Conservation (phyloP, 2,113 vertebrate genomes). For the Falco punctatus region DNA sequence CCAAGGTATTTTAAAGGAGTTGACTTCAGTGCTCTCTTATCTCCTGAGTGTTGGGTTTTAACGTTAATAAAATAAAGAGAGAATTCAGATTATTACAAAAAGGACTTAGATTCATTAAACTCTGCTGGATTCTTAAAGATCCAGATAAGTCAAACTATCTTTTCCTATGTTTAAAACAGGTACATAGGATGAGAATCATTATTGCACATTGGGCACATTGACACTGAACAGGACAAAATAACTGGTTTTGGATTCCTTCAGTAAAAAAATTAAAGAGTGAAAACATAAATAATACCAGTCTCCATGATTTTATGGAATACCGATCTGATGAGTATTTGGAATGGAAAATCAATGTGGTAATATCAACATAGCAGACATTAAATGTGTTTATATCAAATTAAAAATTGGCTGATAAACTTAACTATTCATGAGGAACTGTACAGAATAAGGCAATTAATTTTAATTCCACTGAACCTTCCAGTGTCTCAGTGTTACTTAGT, state of each 20-base stretch:
- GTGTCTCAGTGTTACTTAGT: background rate
- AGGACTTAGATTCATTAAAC: background rate
- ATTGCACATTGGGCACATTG: background rate
- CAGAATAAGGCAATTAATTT: background rate
- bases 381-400: background rate
- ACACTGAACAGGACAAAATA: background rate
- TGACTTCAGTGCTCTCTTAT: background rate
- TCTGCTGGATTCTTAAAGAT: background rate
- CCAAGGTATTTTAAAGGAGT: background rate
- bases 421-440: background rate
- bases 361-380: background rate
- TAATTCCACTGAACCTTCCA: background rate
- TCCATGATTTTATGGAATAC: background rate
- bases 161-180: background rate
- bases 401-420: background rate
- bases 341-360: background rate
- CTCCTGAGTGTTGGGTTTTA: background rate
- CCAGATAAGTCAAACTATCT: background rate
- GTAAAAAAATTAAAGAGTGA: background rate
- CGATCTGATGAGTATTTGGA: background rate
- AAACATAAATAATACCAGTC: background rate
- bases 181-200: background rate
- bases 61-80: background rate
- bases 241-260: background rate
- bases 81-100: background rate